A percentile compares a stretch with the other conserved stretches of the same genome.
phyloP scores from a whole-genome alignment of 35 echinoderm and acorn worm species.

The Stichopus chloronotus region DNA sequence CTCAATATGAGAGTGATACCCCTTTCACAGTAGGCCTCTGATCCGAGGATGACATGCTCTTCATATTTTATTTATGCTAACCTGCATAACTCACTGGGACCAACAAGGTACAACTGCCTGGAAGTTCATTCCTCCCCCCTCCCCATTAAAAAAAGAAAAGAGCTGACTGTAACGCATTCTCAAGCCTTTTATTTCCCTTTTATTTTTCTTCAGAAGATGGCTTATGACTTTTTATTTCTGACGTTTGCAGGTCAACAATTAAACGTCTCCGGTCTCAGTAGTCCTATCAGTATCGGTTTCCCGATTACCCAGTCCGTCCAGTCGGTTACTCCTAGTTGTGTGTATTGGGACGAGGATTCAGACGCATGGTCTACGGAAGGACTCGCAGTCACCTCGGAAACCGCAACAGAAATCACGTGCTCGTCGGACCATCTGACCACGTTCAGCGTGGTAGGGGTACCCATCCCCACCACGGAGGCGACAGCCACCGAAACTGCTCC shows the following conservation, averaged over 20 bases:
- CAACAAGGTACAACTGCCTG: too few species aligned
- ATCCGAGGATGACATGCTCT: too few species aligned
- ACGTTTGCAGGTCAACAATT: constrained; percentile 52
- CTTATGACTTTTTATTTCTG: neutral
- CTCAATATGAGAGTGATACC: too few species aligned
- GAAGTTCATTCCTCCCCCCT: too few species aligned
- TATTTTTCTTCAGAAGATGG: too few species aligned
- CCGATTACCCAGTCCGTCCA: constrained; percentile 57
- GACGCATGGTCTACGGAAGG: constrained; percentile 64
- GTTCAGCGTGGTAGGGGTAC: constrained; percentile 72
- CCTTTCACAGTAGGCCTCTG: too few species aligned
- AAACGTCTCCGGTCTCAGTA: constrained; percentile 70
- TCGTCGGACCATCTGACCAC: constrained; percentile 64
- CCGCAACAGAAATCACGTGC: constrained; percentile 51
- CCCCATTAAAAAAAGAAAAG: too few species aligned
- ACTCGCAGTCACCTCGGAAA: constrained; percentile 18
- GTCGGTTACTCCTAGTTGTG: constrained; percentile 66
- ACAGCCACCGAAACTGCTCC: neutral
- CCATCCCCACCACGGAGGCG: constrained; percentile 52
- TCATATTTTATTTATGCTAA: too few species aligned
- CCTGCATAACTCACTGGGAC: too few species aligned
- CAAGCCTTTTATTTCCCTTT: too few species aligned
- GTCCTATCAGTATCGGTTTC: constrained; percentile 61
- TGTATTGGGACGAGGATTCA: constrained; percentile 66
- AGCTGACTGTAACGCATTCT: too few species aligned